These are phyloP conservation scores for Neofelis nebulosa DNA, from an alignment of 2,113 vertebrate species.

Conservation along the genomic window DNA sequence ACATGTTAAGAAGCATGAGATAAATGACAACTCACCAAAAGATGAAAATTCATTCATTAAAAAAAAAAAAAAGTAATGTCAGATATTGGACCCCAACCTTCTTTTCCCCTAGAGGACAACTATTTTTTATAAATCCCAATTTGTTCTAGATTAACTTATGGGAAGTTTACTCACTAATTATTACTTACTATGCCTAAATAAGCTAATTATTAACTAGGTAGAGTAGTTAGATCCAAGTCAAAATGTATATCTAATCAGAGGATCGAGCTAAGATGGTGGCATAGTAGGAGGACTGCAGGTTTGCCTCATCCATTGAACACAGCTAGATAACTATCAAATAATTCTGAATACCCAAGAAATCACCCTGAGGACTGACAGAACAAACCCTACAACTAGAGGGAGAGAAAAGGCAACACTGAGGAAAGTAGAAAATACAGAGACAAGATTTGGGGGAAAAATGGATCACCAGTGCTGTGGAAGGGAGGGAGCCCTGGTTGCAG, in stretches of 20 bases:
- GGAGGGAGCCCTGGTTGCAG: not conserved
- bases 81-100: not conserved
- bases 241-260: not conserved
- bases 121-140: not conserved
- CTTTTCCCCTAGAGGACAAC: not conserved
- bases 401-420: not conserved
- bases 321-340: not conserved
- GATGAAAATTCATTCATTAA: not conserved
- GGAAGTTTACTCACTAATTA: not conserved
- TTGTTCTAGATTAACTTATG: not conserved
- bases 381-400: not conserved
- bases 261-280: not conserved
- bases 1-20: not conserved
- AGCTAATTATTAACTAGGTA: not conserved
- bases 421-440: not conserved
- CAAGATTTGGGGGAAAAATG: not conserved
- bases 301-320: not conserved
- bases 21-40: not conserved
- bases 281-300: not conserved
- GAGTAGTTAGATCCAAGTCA: not conserved
- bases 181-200: not conserved
- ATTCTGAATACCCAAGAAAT: not conserved
- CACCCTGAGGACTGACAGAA: not conserved
- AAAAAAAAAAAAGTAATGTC: not conserved
- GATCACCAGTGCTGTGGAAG: not conserved